Conservation (phyloP, 2,888 invertebrate genomes). For the Chymomyza caudatula region DNA sequence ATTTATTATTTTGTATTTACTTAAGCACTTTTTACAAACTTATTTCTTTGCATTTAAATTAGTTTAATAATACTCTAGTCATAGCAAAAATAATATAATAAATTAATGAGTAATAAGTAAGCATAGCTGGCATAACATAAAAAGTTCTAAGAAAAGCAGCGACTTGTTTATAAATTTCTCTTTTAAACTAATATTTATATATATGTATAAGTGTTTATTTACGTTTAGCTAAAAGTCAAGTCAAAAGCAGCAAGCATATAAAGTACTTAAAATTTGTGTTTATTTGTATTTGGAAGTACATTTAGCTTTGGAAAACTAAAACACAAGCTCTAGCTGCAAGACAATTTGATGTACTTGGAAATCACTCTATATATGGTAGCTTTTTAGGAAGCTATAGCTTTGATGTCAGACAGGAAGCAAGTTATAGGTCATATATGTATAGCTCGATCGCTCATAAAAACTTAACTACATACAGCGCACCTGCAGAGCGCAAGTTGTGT, state of each 20-base stretch:
- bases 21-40: constrained; percentile 39
- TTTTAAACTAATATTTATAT: not conserved
- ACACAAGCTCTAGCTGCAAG: not conserved
- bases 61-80: constrained; percentile 58
- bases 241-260: constrained; percentile 33
- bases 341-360: constrained; percentile 21
- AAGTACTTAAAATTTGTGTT: constrained; percentile 29
- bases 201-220: constrained; percentile 9
- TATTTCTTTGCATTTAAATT: not conserved
- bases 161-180: not conserved
- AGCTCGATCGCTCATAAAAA: constrained; percentile 24
- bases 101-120: constrained; percentile 64
- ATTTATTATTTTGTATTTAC: constrained; percentile 19
- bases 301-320: not conserved
- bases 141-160: not conserved
- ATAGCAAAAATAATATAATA: constrained; percentile 55
- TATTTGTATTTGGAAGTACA: constrained; percentile 54
- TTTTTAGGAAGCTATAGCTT: not conserved
- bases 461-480: constrained; percentile 19
- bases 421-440: constrained; percentile 20
- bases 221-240: constrained; percentile 29
- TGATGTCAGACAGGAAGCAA: constrained; percentile 5
- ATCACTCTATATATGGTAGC: not conserved
- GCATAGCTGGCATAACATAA: constrained; percentile 53
- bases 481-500: constrained; percentile 12